Evolutionary conservation across 2,797 vertebrate species (phyloP).

Genomic region (Propithecus perrieri): DNA sequence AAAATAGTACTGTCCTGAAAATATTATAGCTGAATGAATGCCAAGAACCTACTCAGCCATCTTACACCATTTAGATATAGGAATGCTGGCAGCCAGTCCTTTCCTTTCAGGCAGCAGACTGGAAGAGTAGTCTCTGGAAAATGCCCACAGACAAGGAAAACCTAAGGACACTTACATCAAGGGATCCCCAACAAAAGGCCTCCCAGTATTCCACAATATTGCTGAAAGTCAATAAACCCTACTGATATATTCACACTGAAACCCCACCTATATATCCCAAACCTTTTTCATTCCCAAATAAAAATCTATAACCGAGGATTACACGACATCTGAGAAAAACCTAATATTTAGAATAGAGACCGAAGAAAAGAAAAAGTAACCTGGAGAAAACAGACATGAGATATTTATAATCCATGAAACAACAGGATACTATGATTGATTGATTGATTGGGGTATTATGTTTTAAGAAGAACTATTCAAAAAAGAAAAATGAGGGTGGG

Average conservation of each 20-base stretch:
- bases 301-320: conserved; percentile 3
- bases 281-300: background rate
- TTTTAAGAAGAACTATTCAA: conserved; percentile 24
- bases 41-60: background rate
- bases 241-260: background rate
- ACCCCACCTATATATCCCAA: background rate
- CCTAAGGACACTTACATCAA: background rate
- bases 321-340: background rate
- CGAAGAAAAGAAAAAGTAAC: background rate
- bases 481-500: background rate
- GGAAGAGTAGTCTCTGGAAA: background rate
- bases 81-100: background rate
- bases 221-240: background rate
- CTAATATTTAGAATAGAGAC: background rate
- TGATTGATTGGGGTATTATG: background rate
- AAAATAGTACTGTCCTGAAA: background rate
- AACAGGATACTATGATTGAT: background rate
- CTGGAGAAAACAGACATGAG: background rate
- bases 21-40: background rate
- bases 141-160: background rate
- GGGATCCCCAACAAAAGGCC: background rate
- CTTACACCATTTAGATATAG: background rate
- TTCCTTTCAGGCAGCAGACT: background rate
- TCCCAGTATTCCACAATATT: background rate
- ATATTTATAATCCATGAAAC: background rate